These are phyloP conservation scores for Gambusia holbrooki DNA, from an alignment of 2,113 vertebrate species.

Conservation along the genomic window DNA sequence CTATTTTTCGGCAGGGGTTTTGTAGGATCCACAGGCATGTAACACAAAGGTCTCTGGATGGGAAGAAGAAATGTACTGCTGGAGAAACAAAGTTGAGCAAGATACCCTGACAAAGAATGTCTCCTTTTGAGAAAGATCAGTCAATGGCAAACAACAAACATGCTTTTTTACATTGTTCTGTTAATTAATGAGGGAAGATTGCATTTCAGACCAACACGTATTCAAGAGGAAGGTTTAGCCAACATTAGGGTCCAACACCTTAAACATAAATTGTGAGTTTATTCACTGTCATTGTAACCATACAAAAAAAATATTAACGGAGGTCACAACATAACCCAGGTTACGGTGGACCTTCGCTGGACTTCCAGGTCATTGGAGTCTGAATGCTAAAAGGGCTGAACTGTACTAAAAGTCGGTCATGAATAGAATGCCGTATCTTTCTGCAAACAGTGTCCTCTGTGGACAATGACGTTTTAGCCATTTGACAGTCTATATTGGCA, in stretches of 20 bases:
- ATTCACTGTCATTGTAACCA: background rate
- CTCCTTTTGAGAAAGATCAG: no score
- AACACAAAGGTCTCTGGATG: constrained; percentile 1
- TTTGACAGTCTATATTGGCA: no score
- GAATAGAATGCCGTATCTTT: no score
- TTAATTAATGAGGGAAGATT: background rate
- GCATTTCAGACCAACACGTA: background rate
- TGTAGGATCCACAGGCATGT: constrained; percentile 24
- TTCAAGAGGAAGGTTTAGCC: background rate
- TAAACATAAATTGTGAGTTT: background rate
- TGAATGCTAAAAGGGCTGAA: no score
- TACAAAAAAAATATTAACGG: background rate
- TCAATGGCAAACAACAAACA: no score
- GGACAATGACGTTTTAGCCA: no score
- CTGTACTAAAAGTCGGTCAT: no score
- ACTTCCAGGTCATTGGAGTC: no score
- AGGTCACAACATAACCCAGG: background rate
- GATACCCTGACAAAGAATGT: background rate
- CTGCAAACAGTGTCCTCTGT: no score
- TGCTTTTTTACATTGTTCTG: background rate
- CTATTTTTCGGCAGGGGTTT: constrained; percentile 32
- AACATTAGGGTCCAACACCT: background rate
- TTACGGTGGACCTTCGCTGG: background rate
- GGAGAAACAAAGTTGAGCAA: background rate
- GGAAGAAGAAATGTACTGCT: background rate